phyloP scores from a whole-genome alignment of 2,797 vertebrate species.

The Manis pentadactyla region DNA sequence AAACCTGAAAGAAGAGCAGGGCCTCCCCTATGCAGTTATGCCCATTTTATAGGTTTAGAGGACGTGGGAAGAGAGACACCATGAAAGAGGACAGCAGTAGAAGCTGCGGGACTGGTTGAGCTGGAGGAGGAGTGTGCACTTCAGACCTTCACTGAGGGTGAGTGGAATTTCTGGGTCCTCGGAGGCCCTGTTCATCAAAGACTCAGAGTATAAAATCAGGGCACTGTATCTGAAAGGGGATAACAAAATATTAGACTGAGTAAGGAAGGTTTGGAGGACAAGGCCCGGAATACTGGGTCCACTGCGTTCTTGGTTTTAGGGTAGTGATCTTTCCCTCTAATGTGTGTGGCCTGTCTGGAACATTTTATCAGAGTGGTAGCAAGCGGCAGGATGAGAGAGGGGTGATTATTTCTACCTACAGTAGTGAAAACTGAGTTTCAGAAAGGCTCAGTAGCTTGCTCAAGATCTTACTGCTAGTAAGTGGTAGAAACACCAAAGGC shows the following conservation, averaged over 20 bases:
- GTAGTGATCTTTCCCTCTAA: no score
- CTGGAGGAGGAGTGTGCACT: no score
- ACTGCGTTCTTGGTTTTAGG: rapidly evolving
- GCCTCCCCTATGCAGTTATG: no score
- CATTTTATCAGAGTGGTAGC: background rate
- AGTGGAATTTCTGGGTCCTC: background rate
- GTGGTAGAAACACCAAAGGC: background rate
- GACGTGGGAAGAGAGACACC: background rate
- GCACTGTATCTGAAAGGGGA: background rate
- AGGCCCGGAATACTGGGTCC: background rate
- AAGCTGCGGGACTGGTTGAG: no score
- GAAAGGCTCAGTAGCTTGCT: background rate
- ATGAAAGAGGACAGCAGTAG: background rate
- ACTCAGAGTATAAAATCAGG: background rate
- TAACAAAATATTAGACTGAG: background rate
- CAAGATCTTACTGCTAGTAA: background rate
- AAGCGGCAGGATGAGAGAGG: background rate
- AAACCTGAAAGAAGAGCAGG: background rate
- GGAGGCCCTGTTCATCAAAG: background rate
- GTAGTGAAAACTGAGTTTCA: background rate
- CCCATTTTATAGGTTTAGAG: background rate
- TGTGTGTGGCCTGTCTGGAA: background rate
- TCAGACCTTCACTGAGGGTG: no score
- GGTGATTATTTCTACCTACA: rapidly evolving
- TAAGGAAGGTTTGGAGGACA: background rate